A percentile compares a stretch with the other conserved stretches of the same genome.
Evolutionary conservation across 2,113 vertebrate species (phyloP).

Genomic region (Rhabdornis inornatus): DNA sequence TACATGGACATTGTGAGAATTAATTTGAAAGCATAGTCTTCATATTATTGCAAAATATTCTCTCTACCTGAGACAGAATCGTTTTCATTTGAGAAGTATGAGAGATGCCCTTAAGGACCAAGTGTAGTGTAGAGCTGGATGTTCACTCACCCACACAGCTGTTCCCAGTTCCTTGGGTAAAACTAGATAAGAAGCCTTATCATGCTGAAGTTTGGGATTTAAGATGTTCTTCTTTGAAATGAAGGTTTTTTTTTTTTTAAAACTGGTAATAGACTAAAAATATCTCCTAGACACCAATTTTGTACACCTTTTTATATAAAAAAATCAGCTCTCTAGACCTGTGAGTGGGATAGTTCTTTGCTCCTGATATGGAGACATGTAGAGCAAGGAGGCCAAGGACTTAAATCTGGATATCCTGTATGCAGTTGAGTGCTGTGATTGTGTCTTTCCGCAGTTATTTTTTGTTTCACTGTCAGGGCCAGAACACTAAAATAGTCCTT

Average conservation of each 20-base stretch:
- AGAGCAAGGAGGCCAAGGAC: not conserved
- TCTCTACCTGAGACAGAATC: not conserved
- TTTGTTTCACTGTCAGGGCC: not conserved
- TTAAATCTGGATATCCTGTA: conserved; percentile 36
- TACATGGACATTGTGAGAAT: not conserved
- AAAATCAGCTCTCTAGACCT: not conserved
- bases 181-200: not conserved
- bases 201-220: not conserved
- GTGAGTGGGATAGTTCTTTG: not conserved
- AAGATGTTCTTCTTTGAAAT: not conserved
- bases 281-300: not conserved
- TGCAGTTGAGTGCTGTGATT: not conserved
- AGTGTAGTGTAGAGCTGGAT: not conserved
- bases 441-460: not conserved
- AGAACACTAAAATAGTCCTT: not conserved
- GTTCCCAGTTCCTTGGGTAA: not conserved
- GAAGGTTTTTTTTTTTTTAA: not conserved
- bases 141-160: not conserved
- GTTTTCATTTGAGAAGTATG: not conserved
- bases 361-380: not conserved
- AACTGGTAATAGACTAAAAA: not conserved
- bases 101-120: not conserved
- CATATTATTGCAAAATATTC: not conserved
- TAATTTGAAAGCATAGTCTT: not conserved
- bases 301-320: not conserved